phyloP scores from a whole-genome alignment of 2,113 vertebrate genomes.

The Urocitellus parryii region DNA sequence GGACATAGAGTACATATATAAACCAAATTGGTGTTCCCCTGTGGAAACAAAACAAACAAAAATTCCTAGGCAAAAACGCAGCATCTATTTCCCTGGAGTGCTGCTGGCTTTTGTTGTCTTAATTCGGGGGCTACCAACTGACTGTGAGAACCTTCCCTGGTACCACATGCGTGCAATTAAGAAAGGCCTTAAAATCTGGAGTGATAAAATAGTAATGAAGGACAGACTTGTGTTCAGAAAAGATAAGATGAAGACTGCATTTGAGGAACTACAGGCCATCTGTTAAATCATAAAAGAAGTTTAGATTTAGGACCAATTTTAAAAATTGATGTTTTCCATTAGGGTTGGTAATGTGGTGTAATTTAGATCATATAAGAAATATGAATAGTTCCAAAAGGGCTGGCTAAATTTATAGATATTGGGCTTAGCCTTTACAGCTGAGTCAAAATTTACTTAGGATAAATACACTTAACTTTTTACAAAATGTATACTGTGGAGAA shows the following conservation, averaged over 20 bases:
- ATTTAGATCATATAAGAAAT: neutral
- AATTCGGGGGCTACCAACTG: neutral
- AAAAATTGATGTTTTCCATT: neutral
- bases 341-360: neutral
- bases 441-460: neutral
- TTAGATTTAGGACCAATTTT: neutral
- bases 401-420: neutral
- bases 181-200: neutral
- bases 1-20: neutral
- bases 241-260: neutral
- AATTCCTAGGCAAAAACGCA: neutral
- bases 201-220: neutral
- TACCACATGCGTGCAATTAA: neutral
- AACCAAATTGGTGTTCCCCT: neutral
- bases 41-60: neutral
- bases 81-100: neutral
- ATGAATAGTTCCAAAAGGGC: neutral
- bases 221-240: neutral
- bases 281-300: neutral
- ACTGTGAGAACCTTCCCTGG: rapidly evolving
- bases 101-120: neutral
- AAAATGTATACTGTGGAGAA: neutral
- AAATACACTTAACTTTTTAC: neutral
- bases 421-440: neutral
- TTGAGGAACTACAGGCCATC: neutral